phyloP scores from a whole-genome alignment of 1,140 invertebrate species.

The Eumeta japonica region DNA sequence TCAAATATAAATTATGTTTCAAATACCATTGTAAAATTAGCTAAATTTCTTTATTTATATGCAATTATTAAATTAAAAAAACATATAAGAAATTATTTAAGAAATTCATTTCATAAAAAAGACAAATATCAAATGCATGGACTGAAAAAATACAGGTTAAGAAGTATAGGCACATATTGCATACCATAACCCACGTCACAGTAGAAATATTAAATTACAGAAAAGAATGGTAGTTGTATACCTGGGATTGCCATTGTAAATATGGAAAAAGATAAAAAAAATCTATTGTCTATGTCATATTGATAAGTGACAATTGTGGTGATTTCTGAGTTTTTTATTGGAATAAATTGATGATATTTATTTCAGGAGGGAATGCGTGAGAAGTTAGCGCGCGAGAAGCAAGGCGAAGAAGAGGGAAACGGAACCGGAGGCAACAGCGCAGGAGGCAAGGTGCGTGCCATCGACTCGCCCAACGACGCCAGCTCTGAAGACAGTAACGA shows the following conservation, averaged over 20 bases:
- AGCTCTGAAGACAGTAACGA: slow-evolving; percentile 92
- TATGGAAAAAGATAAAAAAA: too few species aligned
- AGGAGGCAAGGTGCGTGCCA: too few species aligned
- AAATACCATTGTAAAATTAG: not conserved
- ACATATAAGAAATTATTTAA: not conserved
- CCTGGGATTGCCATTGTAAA: too few species aligned
- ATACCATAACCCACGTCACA: too few species aligned
- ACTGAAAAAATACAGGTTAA: too few species aligned
- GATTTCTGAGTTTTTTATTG: too few species aligned
- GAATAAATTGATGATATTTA: slow-evolving; percentile 5
- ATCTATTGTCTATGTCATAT: too few species aligned
- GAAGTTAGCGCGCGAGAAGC: slow-evolving; percentile 71
- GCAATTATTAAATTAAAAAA: not conserved
- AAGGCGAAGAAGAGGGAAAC: slow-evolving; percentile 60
- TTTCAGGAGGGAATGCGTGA: slow-evolving; percentile 78
- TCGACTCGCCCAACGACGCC: slow-evolving; percentile 89
- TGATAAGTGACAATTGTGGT: too few species aligned
- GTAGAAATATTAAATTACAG: too few species aligned
- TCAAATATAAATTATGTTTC: slow-evolving; percentile 1
- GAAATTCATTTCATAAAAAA: not conserved
- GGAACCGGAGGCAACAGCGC: slow-evolving; percentile 43
- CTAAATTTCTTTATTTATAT: not conserved
- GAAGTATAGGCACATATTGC: too few species aligned
- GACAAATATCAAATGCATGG: not conserved
- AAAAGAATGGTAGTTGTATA: too few species aligned